Evolutionary conservation across 2,797 vertebrate genomes (phyloP), one percentile per base, ranked within the genome.

Genomic region (Champsocephalus gunnari): DNA sequence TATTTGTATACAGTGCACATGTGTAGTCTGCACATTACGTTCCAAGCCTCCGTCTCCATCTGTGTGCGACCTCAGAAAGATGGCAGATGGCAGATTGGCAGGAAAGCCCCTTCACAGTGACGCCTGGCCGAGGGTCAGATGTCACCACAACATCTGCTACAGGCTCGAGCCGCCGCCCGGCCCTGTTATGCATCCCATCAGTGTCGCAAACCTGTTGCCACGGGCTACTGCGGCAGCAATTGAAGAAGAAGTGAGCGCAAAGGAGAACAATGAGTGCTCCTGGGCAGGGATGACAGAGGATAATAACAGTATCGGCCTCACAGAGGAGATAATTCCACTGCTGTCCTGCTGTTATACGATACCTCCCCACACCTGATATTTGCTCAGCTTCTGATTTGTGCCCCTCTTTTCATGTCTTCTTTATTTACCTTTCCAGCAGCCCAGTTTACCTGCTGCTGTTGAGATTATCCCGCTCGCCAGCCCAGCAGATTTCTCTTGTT

Each of bases 61-160:
- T 88, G 87, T 71, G 79, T 75, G 89, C 63, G 89, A 92, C 91
- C 91, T 93, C 90, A 87, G 90, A 82, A 63, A 65, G 64, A 87
- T 90, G 93, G 96, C 97, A 99, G 97, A 98, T 99, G 98, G 97
- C 94, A 91, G 93, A 94, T 95, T 94, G 94, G 93, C 62, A 94
- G 94, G 95, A 95, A 96, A 92, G 91, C 93, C 94, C 94, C 94
- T 76, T 92, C 48, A 80, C 87, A 90, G 90, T 92, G 94, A 94
- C 89, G 95, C 95, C 95, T 96, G 93, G 95, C 93, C 86, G 48
- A 21, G 93, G 97, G 96, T 97, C 94, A 97, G 91, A 96, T 97
- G 97, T 97, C 96, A 19, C 76, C 73, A 87, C 92, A 95, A 94
- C 97, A 98, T 98, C 97, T 98, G 97, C 94, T 95, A 93, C 71